Evolutionary conservation across 2,113 vertebrate species (phyloP), one percentile per base, ranked within the genome.

Genomic region (Dicaeum eximium): DNA sequence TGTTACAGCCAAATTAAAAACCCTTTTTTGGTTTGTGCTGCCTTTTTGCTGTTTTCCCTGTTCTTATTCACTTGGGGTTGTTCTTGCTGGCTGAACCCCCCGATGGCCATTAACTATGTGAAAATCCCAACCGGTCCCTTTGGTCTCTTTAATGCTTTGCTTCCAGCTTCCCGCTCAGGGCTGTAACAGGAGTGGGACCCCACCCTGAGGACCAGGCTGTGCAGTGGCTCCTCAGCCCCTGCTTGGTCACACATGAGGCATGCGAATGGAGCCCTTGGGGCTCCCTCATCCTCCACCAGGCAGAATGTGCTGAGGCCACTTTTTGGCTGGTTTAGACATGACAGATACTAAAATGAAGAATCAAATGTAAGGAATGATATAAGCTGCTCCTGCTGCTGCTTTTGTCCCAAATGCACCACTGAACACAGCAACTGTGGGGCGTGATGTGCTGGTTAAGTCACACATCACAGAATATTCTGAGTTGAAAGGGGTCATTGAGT

Each of bases 201-300:
- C 92, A 88, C 91, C 92, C 88, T 24, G 92, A 95, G 94, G 86
- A 92, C 82, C 80, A 80, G 82, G 71, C 93, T 82, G 78, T 79
- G 93, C 47, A 92, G 86, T 20, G 92, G 62, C 88, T 89, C 57
- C 80, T 60, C 35, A 31, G 48, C 61, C 95, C 80, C 84, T 65
- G 62, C 86, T 81, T 48, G 85, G 91, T 95, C 95, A 95, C 91
- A 96, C 61, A 54, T 61, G 89, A 95, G 89, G 94, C 84, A 73
- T 75, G 78, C 53, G 84, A 64, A 79, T 61, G 84, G 84, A 93
- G 81, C 93, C 93, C 78, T 58, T 7, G 25, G 74, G 95, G 86
- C 88, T 91, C 56, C 65, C 57, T 16, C 77, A 75, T 80, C 80
- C 47, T 48, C 64, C 64, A 15, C 0, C 13, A 87, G 95, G 86